Evolutionary conservation across 2,888 invertebrate species (phyloP), one percentile per base, ranked within the genome.

Genomic region (Pecten maximus): DNA sequence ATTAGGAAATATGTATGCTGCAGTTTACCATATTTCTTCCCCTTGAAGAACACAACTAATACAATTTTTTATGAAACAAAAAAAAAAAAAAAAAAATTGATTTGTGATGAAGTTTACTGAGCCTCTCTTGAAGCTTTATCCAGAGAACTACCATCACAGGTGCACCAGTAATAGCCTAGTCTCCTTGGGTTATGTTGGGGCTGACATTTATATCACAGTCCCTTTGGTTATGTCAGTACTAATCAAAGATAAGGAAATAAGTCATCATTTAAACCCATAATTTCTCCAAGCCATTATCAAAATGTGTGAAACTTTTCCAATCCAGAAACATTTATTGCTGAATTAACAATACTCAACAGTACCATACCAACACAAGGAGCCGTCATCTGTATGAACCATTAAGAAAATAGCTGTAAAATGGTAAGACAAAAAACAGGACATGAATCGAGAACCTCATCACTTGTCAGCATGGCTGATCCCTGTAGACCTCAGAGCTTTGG

Each of bases 391-490:
- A 74, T 10, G 23, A 60, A 60, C 60, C 60, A 60, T 60, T 60
- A n/a, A 60, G 74, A 28, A 74, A 74, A 28, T 74, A 35, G 74
- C 74, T 74, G 74, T 74, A 74, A 74, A 74, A 74, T 74, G 15
- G 74, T 28, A 74, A 74, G 23, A 74, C 28, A 35, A 74, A 74
- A 10, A 74, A 74, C 28, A 74, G 74, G 28, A 28, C 74, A 28
- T 8, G 74, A 54, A 54, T 54, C 19, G 23, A 23, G 50, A 54
- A 3, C 16, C 50, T 54, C 50, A 10, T 54, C 15, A 54, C 50
- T 19, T 54, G 50, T 54, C 50, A 54, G 50, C 12, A 6, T 12
- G 12, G 44, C 44, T 44, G 44, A 44, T 44, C 44, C 12, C 12
- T 44, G 44, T 10, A 12, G 44, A 44, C 8, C 50, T 19, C 50